These are phyloP conservation scores for Temnopleurus reevesii DNA, from an alignment of 53 echinoderm and acorn worm genomes.

Conservation along the genomic window DNA sequence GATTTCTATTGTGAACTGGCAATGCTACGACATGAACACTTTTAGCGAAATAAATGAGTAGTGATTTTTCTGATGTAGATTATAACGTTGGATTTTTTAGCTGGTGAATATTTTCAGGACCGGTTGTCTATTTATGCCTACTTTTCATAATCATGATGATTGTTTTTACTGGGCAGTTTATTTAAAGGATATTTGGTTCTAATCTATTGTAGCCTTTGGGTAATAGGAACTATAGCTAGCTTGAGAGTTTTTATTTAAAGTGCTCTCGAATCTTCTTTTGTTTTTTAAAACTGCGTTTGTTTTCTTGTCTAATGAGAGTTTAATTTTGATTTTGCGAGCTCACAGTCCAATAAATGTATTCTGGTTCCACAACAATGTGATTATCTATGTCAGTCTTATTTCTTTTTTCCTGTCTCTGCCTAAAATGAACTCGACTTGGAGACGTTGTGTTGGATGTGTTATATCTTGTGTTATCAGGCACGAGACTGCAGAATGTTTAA, in stretches of 20 bases:
- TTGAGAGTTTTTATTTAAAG: conserved; percentile 12
- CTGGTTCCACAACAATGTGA: conserved; percentile 55
- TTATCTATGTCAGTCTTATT: background rate
- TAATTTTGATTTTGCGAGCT: conserved; percentile 48
- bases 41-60: conserved; percentile 8
- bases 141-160: conserved; percentile 6
- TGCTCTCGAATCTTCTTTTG: background rate
- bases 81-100: background rate
- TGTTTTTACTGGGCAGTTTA: conserved; percentile 40
- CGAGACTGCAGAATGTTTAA: no score
- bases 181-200: background rate
- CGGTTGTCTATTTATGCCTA: conserved; percentile 41
- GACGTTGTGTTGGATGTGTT: no score
- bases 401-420: background rate
- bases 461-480: no score
- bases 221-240: background rate
- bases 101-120: conserved; percentile 29
- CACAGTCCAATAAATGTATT: conserved; percentile 60
- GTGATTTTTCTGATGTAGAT: conserved; percentile 27
- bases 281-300: background rate
- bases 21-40: conserved; percentile 46
- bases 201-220: background rate
- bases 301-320: conserved; percentile 31
- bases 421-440: no score
- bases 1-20: conserved; percentile 32